Evolutionary conservation across 2,797 vertebrate species (phyloP), one percentile per base, ranked within the genome.

Genomic region (Melanotaenia trifasciata): DNA sequence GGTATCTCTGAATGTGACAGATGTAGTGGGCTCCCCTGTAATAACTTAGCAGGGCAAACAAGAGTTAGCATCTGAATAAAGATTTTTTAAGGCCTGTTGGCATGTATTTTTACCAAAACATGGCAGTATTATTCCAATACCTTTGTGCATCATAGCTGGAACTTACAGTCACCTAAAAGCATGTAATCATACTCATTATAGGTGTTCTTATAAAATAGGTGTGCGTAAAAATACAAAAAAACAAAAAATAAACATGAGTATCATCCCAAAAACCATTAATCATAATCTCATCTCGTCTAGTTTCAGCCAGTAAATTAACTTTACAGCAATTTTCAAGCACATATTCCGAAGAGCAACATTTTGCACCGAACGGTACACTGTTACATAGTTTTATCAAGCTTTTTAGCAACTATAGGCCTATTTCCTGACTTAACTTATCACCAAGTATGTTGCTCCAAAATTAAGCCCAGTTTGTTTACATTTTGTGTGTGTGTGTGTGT

Each of bases 1-100:
- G 66, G 83, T 83, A 65, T 85, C 70, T 89, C 68, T 93, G 90
- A 95, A 93, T 94, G 93, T 94, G 93, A 91, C 79, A 87, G 80
- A 80, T 79, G 89, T 62, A 0, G 64, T 54, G 72, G 70, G 66
- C 72, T 79, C 70, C 56, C 70, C 77, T 84, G 67, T 80, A 74
- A 75, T 57, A 73, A 26, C 81, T 22, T 80, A 60, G 76, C 67
- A 79, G 56, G 66, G 73, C 79, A 70, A 87, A 85, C 38, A 74
- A 80, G 73, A 81, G 79, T 82, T 84, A 84, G 73, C 20, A 47
- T 47, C 45, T 47, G 7, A n/a, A 65, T 72, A 57, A 84, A 65
- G 74, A 20, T 18, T 57, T 58, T 70, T 43, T 76, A 53, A 61
- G 72, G 80, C 72, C 84, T 88, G 77, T 81, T 72, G 83, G 80